Base-by-base conservation (phyloP, 2,888 invertebrate genomes). In the Unio delphinus region DNA sequence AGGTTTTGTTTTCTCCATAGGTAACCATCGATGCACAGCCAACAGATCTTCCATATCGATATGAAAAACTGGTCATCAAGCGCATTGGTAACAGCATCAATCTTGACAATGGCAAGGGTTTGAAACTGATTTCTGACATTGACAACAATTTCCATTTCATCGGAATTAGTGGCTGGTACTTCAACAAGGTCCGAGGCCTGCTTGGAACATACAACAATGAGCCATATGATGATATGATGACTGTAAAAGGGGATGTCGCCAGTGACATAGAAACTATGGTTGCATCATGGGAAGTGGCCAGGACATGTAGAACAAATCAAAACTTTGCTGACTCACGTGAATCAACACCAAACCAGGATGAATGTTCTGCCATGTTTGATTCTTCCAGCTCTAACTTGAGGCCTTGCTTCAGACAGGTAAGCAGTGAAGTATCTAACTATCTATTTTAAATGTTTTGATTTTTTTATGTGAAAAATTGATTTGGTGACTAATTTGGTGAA, bases 161-260 rank as follows among this genome's bases (percentile, higher is more conserved):
- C 0, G 92, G 92, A 77, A 92, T 96, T 0, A 94, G 94, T 80
- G 95, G 97, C 7, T 97, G 96, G 96, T 96, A 96, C 90, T 96
- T 94, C 89, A 95, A 95, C 0, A 94, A 94, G 84, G 94, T 95
- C 0, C 96, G 95, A 1, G 97, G 98, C 0, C 91, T 98, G 0
- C 92, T 97, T 67, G 98, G 98, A 23, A 95, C 95, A 0, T 94
- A 95, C 92, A 95, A 96, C 91, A 95, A 97, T 89, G 98, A 98
- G 86, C 94, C 93, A 11, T 93, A 92, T 83, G 96, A 96, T 88
- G 97, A 98, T 87, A 92, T 93, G 63, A 92, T 93, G 45, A 92
- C 93, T 2, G 93, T 95, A 0, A 92, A 92, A 79, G 93, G 93
- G 64, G 85, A 90, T 1, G 67, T 78, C 15, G 89, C 91, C 20